Conservation (phyloP, 2,113 vertebrate genomes). For the Cinclus cinclus region DNA sequence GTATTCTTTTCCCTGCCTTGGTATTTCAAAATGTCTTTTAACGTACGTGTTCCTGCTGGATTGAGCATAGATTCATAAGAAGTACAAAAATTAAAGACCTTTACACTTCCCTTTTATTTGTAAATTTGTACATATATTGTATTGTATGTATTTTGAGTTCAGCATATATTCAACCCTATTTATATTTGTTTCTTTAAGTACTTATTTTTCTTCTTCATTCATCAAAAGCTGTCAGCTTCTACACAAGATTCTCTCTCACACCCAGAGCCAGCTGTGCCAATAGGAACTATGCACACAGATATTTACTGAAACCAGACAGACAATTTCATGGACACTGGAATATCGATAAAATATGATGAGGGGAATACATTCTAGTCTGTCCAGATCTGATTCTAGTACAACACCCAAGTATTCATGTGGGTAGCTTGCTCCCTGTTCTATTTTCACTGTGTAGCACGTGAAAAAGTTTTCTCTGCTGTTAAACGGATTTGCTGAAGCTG, state of each 20-base stretch:
- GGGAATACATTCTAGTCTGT: neutral
- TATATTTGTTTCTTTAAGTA: neutral
- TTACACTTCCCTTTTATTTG: neutral
- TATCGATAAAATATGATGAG: neutral
- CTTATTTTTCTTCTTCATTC: neutral
- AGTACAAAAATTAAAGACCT: neutral
- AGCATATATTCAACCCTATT: neutral
- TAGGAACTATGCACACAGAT: neutral
- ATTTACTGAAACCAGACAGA: neutral
- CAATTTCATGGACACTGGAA: neutral
- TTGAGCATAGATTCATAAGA: neutral
- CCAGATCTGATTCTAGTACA: neutral
- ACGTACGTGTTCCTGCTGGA: neutral
- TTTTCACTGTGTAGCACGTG: neutral
- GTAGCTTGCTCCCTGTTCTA: neutral
- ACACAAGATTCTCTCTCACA: neutral
- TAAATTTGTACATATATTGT: neutral
- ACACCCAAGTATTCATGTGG: neutral
- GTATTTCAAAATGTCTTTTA: neutral
- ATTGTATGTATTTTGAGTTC: neutral
- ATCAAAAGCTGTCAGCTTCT: neutral
- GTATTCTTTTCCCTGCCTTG: neutral
- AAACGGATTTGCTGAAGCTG: neutral
- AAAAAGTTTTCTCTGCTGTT: neutral
- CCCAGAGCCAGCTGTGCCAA: neutral